Conservation (phyloP, 2,113 vertebrate species). For the Cairina moschata region DNA sequence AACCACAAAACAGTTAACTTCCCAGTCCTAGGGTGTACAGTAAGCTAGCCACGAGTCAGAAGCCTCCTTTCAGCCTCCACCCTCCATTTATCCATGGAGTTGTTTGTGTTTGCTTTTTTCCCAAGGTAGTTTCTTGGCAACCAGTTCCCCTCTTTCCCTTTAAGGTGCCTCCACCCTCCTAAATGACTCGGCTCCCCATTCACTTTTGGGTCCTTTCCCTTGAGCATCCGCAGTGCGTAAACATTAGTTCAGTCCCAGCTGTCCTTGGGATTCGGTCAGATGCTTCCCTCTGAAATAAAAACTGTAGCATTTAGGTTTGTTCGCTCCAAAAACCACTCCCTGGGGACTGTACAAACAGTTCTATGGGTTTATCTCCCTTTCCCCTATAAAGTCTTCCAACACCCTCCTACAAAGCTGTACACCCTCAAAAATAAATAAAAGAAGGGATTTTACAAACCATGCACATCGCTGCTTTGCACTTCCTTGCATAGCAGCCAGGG, state of each 20-base stretch:
- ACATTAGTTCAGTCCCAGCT: background rate
- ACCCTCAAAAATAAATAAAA: background rate
- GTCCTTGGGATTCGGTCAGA: background rate
- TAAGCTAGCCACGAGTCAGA: background rate
- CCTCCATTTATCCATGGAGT: rapidly evolving
- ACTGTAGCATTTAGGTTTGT: background rate
- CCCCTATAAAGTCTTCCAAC: background rate
- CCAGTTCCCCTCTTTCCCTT: background rate
- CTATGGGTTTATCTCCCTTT: background rate
- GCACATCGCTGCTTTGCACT: background rate
- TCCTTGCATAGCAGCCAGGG: rapidly evolving
- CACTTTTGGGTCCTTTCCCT: background rate
- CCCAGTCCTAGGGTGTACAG: background rate
- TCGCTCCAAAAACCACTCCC: background rate
- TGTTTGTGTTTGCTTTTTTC: background rate
- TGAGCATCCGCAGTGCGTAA: background rate
- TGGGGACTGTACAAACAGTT: background rate
- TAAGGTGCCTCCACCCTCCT: background rate
- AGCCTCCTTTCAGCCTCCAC: background rate
- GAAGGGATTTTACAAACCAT: background rate
- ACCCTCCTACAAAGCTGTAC: background rate
- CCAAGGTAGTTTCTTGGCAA: background rate
- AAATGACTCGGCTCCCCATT: background rate
- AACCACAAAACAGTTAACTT: background rate
- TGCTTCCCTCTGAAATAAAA: background rate